Conservation (phyloP, 37 sponge, comb jelly and placozoan species). For the Halisarca cf. caerulea region DNA sequence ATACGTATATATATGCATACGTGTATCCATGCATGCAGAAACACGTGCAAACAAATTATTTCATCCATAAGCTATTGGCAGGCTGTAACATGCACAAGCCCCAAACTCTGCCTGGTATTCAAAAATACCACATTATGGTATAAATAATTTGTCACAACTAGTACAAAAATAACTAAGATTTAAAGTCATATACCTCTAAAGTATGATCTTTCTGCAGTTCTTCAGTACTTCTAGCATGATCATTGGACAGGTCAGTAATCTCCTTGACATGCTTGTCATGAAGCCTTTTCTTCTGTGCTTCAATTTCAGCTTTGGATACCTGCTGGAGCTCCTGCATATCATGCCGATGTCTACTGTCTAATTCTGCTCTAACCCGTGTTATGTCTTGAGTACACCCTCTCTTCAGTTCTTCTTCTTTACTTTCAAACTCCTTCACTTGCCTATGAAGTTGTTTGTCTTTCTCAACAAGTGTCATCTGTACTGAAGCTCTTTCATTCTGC, state of each 20-base stretch:
- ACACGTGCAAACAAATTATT: too few relatives aligned
- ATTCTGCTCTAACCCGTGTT: background rate
- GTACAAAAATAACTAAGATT: background rate
- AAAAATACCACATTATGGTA: constrained; percentile 20
- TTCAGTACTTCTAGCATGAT: background rate
- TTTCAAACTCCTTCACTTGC: background rate
- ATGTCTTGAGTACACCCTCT: background rate
- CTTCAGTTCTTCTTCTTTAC: background rate
- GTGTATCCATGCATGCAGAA: too few relatives aligned
- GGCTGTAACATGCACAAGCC: too few relatives aligned
- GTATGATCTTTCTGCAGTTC: background rate
- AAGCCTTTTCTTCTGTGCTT: background rate
- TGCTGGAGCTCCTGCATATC: constrained; percentile 18
- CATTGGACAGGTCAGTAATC: background rate
- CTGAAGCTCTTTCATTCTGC: background rate
- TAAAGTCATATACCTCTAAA: constrained; percentile 3
- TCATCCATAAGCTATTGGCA: too few relatives aligned
- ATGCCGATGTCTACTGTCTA: background rate
- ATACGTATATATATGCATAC: too few relatives aligned
- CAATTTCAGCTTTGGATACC: constrained; percentile 2
- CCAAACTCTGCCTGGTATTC: constrained; percentile 11
- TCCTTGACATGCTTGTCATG: background rate
- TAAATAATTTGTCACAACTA: constrained; percentile 11
- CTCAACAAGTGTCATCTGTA: too few relatives aligned
- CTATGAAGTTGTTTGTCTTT: background rate